Conservation (phyloP, 1,140 invertebrate genomes). For the Drosophila pseudoobscura region DNA sequence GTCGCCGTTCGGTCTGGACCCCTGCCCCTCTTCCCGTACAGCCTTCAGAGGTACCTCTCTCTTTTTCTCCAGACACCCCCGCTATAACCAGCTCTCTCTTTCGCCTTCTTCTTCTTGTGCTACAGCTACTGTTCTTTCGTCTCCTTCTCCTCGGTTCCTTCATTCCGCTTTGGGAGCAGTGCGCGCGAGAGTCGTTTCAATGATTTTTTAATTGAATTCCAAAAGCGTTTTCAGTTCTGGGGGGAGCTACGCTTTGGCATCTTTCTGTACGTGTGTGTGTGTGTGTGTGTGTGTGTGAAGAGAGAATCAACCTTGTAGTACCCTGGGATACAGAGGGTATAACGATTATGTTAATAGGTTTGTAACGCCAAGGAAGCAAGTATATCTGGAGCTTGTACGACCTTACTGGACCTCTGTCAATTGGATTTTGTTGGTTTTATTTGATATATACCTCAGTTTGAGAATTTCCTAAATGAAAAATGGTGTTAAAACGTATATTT, state of each 20-base stretch:
- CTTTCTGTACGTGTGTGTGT: conserved; percentile 29
- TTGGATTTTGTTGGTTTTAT: no score
- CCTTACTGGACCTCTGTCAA: not conserved
- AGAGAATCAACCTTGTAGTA: conserved; percentile 67
- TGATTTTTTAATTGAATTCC: conserved; percentile 82
- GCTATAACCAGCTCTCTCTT: not conserved
- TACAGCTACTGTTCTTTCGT: conserved; percentile 1
- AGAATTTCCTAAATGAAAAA: no score
- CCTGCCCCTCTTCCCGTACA: conserved; percentile 17
- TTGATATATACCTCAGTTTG: no score
- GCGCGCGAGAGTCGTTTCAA: conserved; percentile 61
- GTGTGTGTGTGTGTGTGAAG: conserved; percentile 10
- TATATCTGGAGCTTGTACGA: no score
- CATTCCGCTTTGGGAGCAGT: conserved; percentile 11
- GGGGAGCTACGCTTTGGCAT: conserved; percentile 71
- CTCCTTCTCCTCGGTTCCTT: conserved; percentile 8
- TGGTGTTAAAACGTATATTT: no score
- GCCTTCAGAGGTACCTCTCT: not conserved
- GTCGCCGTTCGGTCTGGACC: conserved; percentile 46
- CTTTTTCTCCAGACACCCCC: not conserved
- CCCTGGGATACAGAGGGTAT: no score
- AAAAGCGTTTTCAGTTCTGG: conserved; percentile 73
- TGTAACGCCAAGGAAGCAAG: no score
- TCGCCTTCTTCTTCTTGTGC: not conserved
- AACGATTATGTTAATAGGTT: no score